Percentiles rank a stretch among this genome's conserved stretches.
These are phyloP conservation scores for Entelurus aequoreus DNA, from an alignment of 2,113 vertebrate species.

Conservation along the genomic window DNA sequence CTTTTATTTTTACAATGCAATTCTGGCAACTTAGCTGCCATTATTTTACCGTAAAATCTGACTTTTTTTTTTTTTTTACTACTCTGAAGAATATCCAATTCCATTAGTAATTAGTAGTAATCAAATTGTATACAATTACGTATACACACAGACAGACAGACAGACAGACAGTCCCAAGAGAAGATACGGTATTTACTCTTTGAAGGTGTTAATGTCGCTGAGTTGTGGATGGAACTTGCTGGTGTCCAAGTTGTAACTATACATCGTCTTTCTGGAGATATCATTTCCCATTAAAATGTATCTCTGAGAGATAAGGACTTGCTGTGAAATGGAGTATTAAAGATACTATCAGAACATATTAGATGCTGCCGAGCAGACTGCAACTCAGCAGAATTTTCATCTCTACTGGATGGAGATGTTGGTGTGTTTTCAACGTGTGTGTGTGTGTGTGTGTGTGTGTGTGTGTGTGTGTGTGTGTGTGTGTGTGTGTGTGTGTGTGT, in stretches of 20 bases:
- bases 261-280: slow-evolving; percentile 12
- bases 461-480: slow-evolving; percentile 13
- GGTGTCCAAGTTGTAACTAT: not conserved
- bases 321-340: slow-evolving; percentile 36
- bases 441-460: slow-evolving; percentile 28
- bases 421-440: not conserved
- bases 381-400: slow-evolving; percentile 56
- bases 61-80: no score
- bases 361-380: slow-evolving; percentile 26
- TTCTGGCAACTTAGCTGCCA: no score
- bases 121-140: no score
- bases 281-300: slow-evolving; percentile 39
- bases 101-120: no score
- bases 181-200: no score
- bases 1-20: no score
- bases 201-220: not conserved
- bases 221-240: slow-evolving; percentile 1
- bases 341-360: slow-evolving; percentile 48
- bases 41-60: no score
- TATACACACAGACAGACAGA: no score
- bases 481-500: slow-evolving; percentile 12
- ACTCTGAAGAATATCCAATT: no score
- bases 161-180: no score
- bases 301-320: slow-evolving; percentile 31
- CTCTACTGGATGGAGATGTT: slow-evolving; percentile 17